phyloP scores from a whole-genome alignment of 2,888 invertebrate genomes.

The Meganola albula region DNA sequence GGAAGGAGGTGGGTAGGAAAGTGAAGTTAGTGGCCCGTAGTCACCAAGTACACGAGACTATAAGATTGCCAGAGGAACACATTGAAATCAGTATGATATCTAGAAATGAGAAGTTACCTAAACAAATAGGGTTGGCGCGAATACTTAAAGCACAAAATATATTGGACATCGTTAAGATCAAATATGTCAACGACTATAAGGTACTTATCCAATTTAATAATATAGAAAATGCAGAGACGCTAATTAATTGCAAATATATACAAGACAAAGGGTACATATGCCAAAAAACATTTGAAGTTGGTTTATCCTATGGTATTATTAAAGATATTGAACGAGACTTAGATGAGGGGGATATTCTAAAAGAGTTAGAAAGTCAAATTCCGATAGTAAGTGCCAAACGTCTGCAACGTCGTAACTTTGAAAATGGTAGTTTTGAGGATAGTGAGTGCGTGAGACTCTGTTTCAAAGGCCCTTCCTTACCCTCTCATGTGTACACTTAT shows the following conservation, averaged over 20 bases:
- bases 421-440: neutral
- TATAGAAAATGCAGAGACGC: neutral
- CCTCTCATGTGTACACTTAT: neutral
- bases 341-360: neutral
- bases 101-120: too few relatives aligned
- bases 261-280: neutral
- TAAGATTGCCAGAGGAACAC: too few relatives aligned
- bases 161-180: neutral
- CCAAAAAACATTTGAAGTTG: neutral
- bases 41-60: too few relatives aligned
- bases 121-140: conserved; percentile 2
- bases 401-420: neutral
- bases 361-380: neutral
- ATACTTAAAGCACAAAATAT: conserved; percentile 1
- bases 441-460: neutral
- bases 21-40: too few relatives aligned
- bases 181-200: conserved; percentile 1
- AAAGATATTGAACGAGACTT: neutral
- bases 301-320: neutral
- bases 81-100: too few relatives aligned
- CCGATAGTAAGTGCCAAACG: neutral
- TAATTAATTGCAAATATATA: neutral
- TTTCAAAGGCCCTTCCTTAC: neutral
- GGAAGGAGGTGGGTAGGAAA: too few relatives aligned
- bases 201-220: too few relatives aligned